These are phyloP conservation scores for Apomyelois bistriatella DNA, from an alignment of 2,888 invertebrate genomes.

Conservation along the genomic window DNA sequence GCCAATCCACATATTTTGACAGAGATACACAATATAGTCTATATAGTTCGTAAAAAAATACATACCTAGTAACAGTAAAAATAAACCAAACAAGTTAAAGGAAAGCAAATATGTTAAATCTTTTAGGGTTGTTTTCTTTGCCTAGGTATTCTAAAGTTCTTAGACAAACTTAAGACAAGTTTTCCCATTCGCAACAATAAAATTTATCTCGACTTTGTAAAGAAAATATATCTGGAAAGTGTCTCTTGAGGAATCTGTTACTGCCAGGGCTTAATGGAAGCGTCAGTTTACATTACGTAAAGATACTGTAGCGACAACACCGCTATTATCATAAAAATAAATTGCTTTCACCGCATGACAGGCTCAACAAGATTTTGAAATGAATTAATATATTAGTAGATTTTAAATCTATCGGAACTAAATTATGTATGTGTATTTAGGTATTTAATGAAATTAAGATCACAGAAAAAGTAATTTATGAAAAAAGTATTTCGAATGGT, in stretches of 20 bases:
- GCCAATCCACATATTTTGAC: no score
- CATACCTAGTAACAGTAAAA: no score
- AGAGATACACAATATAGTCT: no score
- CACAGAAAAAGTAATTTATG: no score
- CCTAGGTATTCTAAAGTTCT: no score
- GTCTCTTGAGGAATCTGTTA: conserved; percentile 8
- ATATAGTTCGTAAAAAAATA: no score
- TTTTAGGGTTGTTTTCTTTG: no score
- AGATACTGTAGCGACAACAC: not conserved
- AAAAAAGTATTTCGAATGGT: no score
- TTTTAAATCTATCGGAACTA: not conserved
- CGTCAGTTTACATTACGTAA: conserved; percentile 6
- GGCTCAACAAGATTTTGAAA: not conserved
- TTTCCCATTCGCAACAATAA: conserved; percentile 3
- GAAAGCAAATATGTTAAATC: no score
- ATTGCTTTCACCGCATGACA: not conserved
- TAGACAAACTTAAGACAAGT: not conserved
- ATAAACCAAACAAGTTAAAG: no score
- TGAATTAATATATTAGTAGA: not conserved
- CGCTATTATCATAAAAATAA: conserved; percentile 2
- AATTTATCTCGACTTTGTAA: conserved; percentile 1
- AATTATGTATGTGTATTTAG: no score
- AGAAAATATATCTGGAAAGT: conserved; percentile 4
- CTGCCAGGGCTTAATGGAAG: conserved; percentile 8
- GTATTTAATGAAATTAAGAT: no score